Evolutionary conservation across 1,140 invertebrate species (phyloP).

Genomic region (Oppia nitens): DNA sequence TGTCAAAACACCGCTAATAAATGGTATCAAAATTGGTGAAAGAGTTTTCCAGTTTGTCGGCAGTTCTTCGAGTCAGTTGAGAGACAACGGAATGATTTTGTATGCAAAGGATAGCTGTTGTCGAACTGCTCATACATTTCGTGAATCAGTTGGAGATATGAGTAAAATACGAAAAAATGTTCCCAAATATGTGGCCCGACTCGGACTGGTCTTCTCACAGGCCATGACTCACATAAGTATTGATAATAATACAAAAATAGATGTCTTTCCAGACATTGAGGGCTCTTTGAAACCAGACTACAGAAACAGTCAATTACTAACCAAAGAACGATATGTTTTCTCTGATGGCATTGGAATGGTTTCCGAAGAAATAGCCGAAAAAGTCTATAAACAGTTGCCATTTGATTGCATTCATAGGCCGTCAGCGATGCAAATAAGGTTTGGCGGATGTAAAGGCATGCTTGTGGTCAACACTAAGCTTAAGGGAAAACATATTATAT

Average conservation of each 20-base stretch:
- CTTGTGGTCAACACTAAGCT: conserved; percentile 19
- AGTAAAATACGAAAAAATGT: conserved; percentile 15
- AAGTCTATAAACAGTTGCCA: conserved; percentile 13
- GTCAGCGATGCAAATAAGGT: conserved; percentile 23
- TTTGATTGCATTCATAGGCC: conserved; percentile 1
- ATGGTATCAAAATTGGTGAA: conserved; percentile 18
- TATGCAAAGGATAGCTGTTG: conserved; percentile 20
- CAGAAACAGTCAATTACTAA: background rate
- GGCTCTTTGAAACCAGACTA: conserved; percentile 9
- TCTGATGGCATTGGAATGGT: conserved; percentile 24
- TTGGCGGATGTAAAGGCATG: conserved; percentile 23
- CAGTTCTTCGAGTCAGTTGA: conserved; percentile 22
- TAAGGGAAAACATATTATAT: conserved; percentile 15
- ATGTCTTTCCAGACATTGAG: conserved; percentile 4
- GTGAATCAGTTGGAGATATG: conserved; percentile 12
- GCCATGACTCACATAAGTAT: conserved; percentile 47
- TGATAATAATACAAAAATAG: conserved; percentile 39
- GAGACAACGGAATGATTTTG: conserved; percentile 26
- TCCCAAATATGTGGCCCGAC: conserved; percentile 26
- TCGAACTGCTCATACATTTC: conserved; percentile 17
- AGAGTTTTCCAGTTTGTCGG: conserved; percentile 24
- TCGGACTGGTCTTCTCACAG: conserved; percentile 36
- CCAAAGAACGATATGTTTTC: conserved; percentile 18
- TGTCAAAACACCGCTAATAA: conserved; percentile 11
- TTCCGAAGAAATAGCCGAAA: conserved; percentile 18